Evolutionary conservation across 92 coral and sea anemone species (phyloP), one percentile per base, ranked within the genome.

Genomic region (Umimayanthus kanabou): DNA sequence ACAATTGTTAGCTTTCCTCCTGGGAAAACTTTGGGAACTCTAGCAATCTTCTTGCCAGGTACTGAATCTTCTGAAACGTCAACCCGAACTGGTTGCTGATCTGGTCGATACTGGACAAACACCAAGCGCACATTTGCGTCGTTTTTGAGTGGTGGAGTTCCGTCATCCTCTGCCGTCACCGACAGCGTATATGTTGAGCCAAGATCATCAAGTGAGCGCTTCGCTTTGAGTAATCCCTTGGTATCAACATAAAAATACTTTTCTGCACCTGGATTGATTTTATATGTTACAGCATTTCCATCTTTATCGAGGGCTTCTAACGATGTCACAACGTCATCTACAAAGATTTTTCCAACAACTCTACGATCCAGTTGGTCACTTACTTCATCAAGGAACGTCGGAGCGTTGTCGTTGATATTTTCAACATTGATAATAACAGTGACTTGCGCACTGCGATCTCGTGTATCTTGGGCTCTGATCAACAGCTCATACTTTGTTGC

Each of bases 11-110:
- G 93, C 33, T 39, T 89, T 2, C 99, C 98, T 28, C 93, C 94
- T 1, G 98, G 98, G 84, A 95, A 96, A 71, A 92, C 93, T 55
- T 94, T 94, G 3, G 99, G 97, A 1, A 96, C 98, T 90, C 82
- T 86, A 20, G 96, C 89, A 40, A 92, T 79, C 73, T 88, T 85
- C 42, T 91, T 95, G 9, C 95, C 96, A 7, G 92, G 93, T 28
- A 89, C 92, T 9, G 88, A 75, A 80, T 89, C 92, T 78, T 96
- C 99, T 49, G 91, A 93, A 5, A 96, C 92, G 69, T 89, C 89
- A 28, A 91, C 99, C 75, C 99, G 79, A 22, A 96, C 94, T 16
- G 99, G 99, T 77, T 96, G 98, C 85, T 96, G 98, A 74, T 92
- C 92, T 57, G 94, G 93, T 74, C 99, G 92, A 81, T 95, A 95